These are phyloP conservation scores for Auanema freiburgensis DNA, from an alignment of 2,888 invertebrate species.

Conservation along the genomic window DNA sequence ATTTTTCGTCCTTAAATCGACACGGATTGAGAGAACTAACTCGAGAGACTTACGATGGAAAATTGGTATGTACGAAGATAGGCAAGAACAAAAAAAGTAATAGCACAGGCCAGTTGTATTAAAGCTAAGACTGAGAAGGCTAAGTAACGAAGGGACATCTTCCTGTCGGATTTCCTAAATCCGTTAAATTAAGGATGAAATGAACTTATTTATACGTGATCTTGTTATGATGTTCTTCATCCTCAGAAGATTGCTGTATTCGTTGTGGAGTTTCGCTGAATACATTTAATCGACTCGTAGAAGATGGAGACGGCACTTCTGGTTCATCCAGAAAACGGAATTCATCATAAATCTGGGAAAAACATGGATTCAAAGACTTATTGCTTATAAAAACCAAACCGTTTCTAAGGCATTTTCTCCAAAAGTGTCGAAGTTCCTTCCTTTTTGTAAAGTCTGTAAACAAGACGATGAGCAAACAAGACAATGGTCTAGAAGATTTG, in stretches of 20 bases:
- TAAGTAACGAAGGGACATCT: background rate
- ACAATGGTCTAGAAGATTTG: background rate
- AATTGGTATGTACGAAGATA: background rate
- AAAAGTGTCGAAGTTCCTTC: constrained; percentile 34
- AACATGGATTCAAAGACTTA: too few species aligned
- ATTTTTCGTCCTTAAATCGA: too few species aligned
- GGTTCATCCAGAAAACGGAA: constrained; percentile 42
- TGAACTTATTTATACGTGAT: too few species aligned
- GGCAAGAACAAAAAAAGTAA: too few species aligned
- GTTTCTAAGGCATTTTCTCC: constrained; percentile 44
- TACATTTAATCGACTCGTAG: constrained; percentile 19
- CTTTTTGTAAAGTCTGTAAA: too few species aligned
- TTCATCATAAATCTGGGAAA: constrained; percentile 40
- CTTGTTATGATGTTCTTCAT: constrained; percentile 25
- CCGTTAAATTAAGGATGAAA: background rate
- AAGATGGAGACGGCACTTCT: constrained; percentile 28
- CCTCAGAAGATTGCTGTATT: constrained; percentile 22
- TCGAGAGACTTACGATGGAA: background rate
- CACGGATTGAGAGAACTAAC: background rate
- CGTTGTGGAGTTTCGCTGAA: constrained; percentile 10
- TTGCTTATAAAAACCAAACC: constrained; percentile 20
- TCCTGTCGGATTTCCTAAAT: background rate
- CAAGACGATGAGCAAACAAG: too few species aligned
- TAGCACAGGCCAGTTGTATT: background rate
- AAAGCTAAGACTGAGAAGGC: background rate